Conservation (phyloP, 2,797 vertebrate genomes). For the Chelon auratus region DNA sequence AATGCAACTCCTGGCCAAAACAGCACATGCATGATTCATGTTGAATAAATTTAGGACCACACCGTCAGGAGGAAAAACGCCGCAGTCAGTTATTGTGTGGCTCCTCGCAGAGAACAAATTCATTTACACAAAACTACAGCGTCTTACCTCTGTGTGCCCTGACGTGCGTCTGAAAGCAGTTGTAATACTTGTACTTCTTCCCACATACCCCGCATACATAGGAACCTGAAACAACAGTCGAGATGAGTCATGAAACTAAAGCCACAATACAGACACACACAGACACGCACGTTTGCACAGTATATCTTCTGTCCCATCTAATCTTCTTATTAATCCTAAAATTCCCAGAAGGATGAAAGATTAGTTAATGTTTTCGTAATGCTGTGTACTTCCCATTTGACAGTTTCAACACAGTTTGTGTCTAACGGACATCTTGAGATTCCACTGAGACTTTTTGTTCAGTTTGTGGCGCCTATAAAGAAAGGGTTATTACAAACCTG, state of each 20-base stretch:
- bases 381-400: not conserved
- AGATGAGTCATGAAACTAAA: constrained; percentile 37
- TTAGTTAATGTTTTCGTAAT: not conserved
- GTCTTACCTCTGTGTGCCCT: constrained; percentile 95
- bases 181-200: constrained; percentile 99
- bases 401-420: not conserved
- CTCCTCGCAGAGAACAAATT: constrained; percentile 24
- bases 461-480: constrained; percentile 6
- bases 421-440: not conserved
- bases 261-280: not conserved
- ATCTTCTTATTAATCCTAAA: not conserved
- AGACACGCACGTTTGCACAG: no score
- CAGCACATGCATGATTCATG: constrained; percentile 34
- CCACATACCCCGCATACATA: constrained; percentile 97
- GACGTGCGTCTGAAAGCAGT: constrained; percentile 99
- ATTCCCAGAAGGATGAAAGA: not conserved
- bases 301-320: not conserved
- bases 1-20: constrained; percentile 34
- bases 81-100: constrained; percentile 14
- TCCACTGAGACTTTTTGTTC: not conserved
- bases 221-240: constrained; percentile 88
- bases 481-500: constrained; percentile 1
- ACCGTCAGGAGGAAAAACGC: constrained; percentile 30
- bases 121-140: not conserved
- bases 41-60: constrained; percentile 27